Evolutionary conservation across 2,113 vertebrate genomes (phyloP), one percentile per base, ranked within the genome.

Genomic region (Scalopus aquaticus): DNA sequence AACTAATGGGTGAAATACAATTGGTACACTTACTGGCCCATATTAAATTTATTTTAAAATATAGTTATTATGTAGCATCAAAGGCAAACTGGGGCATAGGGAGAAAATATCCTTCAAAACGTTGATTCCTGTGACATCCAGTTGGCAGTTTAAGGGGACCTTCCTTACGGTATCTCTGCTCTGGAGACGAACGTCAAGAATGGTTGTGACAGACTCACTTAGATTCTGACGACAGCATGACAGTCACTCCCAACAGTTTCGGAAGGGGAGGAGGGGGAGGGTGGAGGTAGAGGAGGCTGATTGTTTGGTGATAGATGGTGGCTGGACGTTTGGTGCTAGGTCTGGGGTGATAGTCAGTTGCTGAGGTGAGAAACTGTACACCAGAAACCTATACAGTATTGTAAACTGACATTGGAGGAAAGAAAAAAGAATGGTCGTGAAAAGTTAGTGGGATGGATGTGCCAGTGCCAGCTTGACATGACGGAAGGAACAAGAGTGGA

Each of bases 21-120:
- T 51, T n/a, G 28, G 28, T 3, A 19, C 30, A 54, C 30, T 32
- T 69, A 88, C 69, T 49, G 51, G 35, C 30, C 32, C 51, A 37
- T 46, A 15, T 44, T 88, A 62, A 74, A 67, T 42, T 91, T 70
- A 17, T 77, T 87, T 92, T 70, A 77, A 54, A 88, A 76, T 51
- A 39, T 0, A 51, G 16, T 74, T 69, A 42, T 65, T 67, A 19
- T 28, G 15, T 49, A 69, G 9, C 16, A 76, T 74, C 69, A n/a
- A 30, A 67, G 46, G 32, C 37, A 58, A 86, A 67, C 65, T 81
- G 37, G 30, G 35, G 46, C 16, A 20, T 35, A 3, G 6, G 22
- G 35, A 81, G 87, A 69, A n/a, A 78, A 44, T 62, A 26, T 44
- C 30, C 84, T 83, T 88, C 62, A 92, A 82, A 92, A 83, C 51